These are phyloP conservation scores for Mastigias papua DNA, from an alignment of 30 jellyfish, hydroid and myxozoan genomes.

Conservation along the genomic window DNA sequence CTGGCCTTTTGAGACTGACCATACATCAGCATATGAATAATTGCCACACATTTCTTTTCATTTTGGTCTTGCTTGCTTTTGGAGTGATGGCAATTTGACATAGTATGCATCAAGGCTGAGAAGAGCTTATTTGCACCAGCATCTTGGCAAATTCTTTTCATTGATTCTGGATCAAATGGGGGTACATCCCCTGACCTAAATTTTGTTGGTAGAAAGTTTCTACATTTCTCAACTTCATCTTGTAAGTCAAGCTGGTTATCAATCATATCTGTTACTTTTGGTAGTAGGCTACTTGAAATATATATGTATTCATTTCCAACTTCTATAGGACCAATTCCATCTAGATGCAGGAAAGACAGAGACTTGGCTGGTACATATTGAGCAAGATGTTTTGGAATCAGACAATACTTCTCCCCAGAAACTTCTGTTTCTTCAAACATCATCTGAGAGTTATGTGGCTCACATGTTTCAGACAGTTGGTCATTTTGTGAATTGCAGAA, in stretches of 20 bases:
- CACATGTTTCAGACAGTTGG: background rate
- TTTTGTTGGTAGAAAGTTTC: background rate
- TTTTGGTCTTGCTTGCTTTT: background rate
- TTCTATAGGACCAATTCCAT: background rate
- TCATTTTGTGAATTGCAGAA: background rate
- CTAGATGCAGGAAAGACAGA: background rate
- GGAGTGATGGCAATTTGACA: constrained; percentile 3
- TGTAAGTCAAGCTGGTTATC: background rate
- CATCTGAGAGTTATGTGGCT: background rate
- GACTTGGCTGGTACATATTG: background rate
- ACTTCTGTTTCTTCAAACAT: background rate
- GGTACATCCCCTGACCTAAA: background rate
- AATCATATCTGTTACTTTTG: background rate
- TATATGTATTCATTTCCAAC: background rate
- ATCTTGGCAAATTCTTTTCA: constrained; percentile 27
- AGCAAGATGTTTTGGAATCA: background rate
- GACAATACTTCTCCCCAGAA: background rate
- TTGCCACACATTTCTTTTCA: constrained; percentile 23
- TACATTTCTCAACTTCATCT: background rate
- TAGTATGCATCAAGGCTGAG: constrained; percentile 1
- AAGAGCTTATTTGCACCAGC: constrained; percentile 44
- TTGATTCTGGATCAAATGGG: constrained; percentile 33
- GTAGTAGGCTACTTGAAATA: background rate
- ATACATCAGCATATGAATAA: constrained; percentile 28
- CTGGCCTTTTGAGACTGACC: constrained; percentile 28